Conservation (phyloP, 2,888 invertebrate genomes). For the Pammene fasciana region DNA sequence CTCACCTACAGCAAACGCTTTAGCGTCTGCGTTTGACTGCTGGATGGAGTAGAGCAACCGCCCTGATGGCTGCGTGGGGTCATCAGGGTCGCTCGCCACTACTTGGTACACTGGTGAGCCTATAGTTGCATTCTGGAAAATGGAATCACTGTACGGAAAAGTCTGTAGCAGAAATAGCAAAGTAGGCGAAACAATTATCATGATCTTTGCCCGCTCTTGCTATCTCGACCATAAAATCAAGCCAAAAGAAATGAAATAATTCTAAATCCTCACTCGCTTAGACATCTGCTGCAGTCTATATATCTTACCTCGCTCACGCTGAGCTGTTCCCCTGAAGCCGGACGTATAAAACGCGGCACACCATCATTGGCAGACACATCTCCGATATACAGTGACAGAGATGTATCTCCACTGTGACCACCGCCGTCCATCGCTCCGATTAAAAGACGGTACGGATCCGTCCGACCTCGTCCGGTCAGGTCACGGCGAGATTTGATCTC, state of each 20-base stretch:
- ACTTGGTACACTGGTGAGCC: constrained; percentile 90
- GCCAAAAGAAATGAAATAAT: too few species aligned
- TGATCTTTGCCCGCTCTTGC: too few species aligned
- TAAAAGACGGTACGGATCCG: constrained; percentile 87
- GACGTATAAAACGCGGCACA: constrained; percentile 88
- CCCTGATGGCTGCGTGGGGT: constrained; percentile 89
- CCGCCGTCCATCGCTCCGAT: constrained; percentile 89
- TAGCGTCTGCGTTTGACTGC: constrained; percentile 86
- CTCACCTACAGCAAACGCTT: constrained; percentile 84
- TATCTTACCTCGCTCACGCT: constrained; percentile 85
- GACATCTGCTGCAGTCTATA: neutral
- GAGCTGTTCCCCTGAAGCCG: constrained; percentile 87
- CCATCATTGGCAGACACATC: constrained; percentile 93
- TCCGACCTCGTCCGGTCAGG: constrained; percentile 89
- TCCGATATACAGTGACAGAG: constrained; percentile 87
- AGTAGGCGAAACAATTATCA: too few species aligned
- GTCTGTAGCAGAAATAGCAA: too few species aligned
- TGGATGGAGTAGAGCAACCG: constrained; percentile 88
- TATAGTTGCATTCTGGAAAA: constrained; percentile 86
- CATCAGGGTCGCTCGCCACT: constrained; percentile 90
- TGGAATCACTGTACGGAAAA: neutral
- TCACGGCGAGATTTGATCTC: constrained; percentile 85
- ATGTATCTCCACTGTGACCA: constrained; percentile 84
- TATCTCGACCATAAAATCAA: too few species aligned
- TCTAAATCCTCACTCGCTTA: too few species aligned